Evolutionary conservation across 2,797 vertebrate genomes (phyloP).

Genomic region (Takifugu rubripes): DNA sequence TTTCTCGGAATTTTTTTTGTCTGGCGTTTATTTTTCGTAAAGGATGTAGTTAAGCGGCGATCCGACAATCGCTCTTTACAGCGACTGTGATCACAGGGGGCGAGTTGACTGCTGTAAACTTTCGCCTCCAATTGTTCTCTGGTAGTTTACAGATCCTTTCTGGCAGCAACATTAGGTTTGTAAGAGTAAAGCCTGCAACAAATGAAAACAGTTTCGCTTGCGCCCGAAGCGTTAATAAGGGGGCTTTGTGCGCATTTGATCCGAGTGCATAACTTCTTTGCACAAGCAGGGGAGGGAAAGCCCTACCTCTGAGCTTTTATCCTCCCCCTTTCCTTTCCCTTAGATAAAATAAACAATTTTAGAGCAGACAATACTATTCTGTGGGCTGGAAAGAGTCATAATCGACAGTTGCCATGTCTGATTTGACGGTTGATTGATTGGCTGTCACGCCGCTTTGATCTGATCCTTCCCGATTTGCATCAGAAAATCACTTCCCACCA

Average conservation of each 20-base stretch:
- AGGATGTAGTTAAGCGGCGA: neutral
- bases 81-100: constrained; percentile 14
- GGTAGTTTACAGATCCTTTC: constrained; percentile 1
- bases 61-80: neutral
- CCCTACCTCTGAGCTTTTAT: constrained; percentile 45
- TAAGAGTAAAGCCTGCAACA: constrained; percentile 7
- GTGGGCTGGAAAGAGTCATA: constrained; percentile 85
- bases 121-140: constrained; percentile 53
- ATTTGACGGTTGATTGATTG: constrained; percentile 98
- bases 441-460: constrained; percentile 84
- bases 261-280: constrained; percentile 64
- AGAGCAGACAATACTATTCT: constrained; percentile 72
- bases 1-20: neutral
- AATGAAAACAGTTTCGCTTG: constrained; percentile 66
- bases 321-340: constrained; percentile 30
- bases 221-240: constrained; percentile 52
- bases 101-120: constrained; percentile 50
- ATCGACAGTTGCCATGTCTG: constrained; percentile 92
- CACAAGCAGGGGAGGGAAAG: constrained; percentile 27
- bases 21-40: neutral
- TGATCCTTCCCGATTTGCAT: constrained; percentile 89
- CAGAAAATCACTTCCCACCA: constrained; percentile 92
- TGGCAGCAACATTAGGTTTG: neutral
- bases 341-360: constrained; percentile 70
- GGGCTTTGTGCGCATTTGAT: constrained; percentile 64